Base-by-base conservation (phyloP, 2,113 vertebrate genomes). In the rat (Rattus norvegicus) region DNA sequence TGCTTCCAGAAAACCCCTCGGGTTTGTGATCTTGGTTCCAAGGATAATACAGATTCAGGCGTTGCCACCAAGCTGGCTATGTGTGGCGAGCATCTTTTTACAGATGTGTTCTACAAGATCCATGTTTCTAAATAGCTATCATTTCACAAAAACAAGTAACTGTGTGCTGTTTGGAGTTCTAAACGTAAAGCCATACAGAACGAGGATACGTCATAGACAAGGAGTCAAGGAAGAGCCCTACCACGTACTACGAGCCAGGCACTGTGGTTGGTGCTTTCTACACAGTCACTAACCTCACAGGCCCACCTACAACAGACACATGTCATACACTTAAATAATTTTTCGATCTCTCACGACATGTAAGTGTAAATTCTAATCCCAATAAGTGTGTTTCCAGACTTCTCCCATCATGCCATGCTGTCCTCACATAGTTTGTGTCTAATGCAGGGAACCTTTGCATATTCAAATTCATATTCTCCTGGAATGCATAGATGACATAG, bases 281-380 rank as follows among this genome's bases (percentile, higher is more conserved):
- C 13, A 22, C 5, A 9, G 43, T 59, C n/a, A 59, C 59, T 65
- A 88, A 85, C 76, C n/a, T 93, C 79, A 28, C n/a, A 90, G 77
- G 92, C 16, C 33, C 10, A 56, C 7, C 30, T 49, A 47, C 19
- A 73, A 81, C 67, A 87, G 54, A 59, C 61, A 96, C 67, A 59
- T 9, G 70, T 80, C 26, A 12, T 47, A 13, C 19, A n/a, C 65
- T 65, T 83, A n/a, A 75, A 70, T 87, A 79, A n/a, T 39, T 59
- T 67, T 0, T 56, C n/a, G 79, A 69, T 61, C 65, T 93, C 52
- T 72, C 85, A 20, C 70, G 33, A 89, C 47, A 30, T 2, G 11
- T 90, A 92, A 56, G 33, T 59, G 9, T 22, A 59, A 95, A 92
- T 87, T 93, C n/a, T 59, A 36, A 70, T 16, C 19, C 63, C 93